Base-by-base conservation (phyloP, 2,888 invertebrate genomes). In the Camptogramma bilineatum region DNA sequence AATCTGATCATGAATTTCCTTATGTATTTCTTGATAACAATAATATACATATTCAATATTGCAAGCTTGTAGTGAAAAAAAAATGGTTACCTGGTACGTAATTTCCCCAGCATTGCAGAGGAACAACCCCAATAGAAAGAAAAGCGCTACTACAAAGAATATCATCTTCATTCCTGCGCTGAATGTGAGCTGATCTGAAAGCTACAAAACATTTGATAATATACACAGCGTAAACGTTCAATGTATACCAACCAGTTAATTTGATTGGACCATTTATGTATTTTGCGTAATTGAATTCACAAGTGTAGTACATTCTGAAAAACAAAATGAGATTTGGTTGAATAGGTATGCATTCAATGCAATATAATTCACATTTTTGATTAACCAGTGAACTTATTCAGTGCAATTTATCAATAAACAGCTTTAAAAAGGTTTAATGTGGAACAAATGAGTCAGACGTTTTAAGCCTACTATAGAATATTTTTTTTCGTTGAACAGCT, bases 61-160 rank as follows among this genome's bases (percentile, higher is more conserved):
- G n/a, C n/a, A n/a, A n/a, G n/a, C n/a, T n/a, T n/a, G n/a, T n/a
- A n/a, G n/a, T n/a, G n/a, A 28, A 28, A 8, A 7, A 28, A 44
- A 44, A 17, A 17, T 10, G 3, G 18, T 51, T 54, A 92, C 92
- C 88, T 92, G 88, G 70, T 88, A 84, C 4, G 91, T 90, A 28
- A 93, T 92, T 80, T 91, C 92, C 31, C 93, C 91, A 52, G 92
- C 87, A 63, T 92, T 93, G 73, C 92, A 93, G 18, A 93, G 74
- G 73, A 88, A 91, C 8, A 90, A 74, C 7, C 82, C 92, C 44
- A 93, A 75, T 18, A 92, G 71, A 67, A 91, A 88, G 64, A 88
- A 90, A 57, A 93, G 77, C 0, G 81, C 89, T 8, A 71, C 51
- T 0, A 87, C 85, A 62, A 91, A 93, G 64, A 85, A 84, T 63